Conservation (phyloP, 2,113 vertebrate species). For the Tachysurus fulvidraco region DNA sequence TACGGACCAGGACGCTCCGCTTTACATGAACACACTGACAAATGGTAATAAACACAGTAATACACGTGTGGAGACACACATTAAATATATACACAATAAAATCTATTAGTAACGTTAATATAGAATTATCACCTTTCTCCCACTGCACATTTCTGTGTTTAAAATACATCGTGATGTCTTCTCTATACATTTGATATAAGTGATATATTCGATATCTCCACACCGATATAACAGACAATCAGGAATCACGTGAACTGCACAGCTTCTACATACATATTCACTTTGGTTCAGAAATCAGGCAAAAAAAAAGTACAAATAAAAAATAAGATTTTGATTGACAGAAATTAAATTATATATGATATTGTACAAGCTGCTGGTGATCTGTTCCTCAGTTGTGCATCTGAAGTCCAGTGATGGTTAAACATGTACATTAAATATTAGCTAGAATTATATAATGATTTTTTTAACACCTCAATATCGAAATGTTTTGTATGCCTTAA, state of each 20-base stretch:
- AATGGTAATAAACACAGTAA: neutral
- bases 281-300: neutral
- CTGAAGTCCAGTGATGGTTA: constrained; percentile 76
- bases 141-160: neutral
- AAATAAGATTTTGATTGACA: neutral
- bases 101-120: neutral
- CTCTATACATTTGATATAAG: neutral
- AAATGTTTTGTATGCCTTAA: neutral
- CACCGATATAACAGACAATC: neutral
- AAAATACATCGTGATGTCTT: neutral
- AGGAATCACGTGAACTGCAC: neutral
- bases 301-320: neutral
- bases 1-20: neutral
- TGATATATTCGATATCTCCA: neutral
- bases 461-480: neutral
- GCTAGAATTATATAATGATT: neutral
- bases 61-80: too few species aligned
- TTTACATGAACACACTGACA: neutral
- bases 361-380: constrained; percentile 88
- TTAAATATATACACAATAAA: neutral
- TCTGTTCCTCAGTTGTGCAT: constrained; percentile 74
- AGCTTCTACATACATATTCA: neutral
- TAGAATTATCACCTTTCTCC: neutral
- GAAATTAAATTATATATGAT: constrained; percentile 62
- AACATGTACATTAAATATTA: constrained; percentile 5